A percentile compares a stretch with the other conserved stretches of the same genome.
These are phyloP conservation scores for Apus apus DNA, from an alignment of 2,113 vertebrate genomes.

Conservation along the genomic window DNA sequence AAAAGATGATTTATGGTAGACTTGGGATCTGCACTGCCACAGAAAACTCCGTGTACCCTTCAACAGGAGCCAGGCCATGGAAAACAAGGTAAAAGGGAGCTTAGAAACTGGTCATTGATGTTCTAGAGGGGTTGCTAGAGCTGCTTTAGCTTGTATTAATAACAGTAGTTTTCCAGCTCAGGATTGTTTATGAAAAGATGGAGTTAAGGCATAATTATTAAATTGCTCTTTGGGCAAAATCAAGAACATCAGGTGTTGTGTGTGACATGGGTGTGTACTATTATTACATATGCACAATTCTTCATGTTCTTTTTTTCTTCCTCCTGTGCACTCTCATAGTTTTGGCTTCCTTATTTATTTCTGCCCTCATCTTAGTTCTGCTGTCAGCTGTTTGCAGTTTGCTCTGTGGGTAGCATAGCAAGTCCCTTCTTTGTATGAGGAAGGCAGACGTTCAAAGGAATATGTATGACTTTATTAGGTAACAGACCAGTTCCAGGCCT, in stretches of 20 bases:
- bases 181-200: neutral
- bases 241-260: neutral
- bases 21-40: neutral
- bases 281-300: neutral
- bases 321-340: accelerated
- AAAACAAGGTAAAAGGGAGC: neutral
- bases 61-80: neutral
- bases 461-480: neutral
- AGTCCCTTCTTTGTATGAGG: neutral
- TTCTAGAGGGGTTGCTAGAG: neutral
- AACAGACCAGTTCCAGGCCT: neutral
- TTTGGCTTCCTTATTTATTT: neutral
- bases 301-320: neutral
- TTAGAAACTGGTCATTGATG: neutral
- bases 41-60: neutral
- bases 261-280: neutral
- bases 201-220: neutral
- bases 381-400: neutral
- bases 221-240: neutral
- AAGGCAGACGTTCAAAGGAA: neutral
- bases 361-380: neutral
- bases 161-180: neutral
- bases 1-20: neutral
- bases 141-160: neutral
- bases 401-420: neutral